A percentile compares a stretch with the other conserved stretches of the same genome.
Evolutionary conservation across 2,888 invertebrate genomes (phyloP).

Genomic region (Steromphala cineraria): DNA sequence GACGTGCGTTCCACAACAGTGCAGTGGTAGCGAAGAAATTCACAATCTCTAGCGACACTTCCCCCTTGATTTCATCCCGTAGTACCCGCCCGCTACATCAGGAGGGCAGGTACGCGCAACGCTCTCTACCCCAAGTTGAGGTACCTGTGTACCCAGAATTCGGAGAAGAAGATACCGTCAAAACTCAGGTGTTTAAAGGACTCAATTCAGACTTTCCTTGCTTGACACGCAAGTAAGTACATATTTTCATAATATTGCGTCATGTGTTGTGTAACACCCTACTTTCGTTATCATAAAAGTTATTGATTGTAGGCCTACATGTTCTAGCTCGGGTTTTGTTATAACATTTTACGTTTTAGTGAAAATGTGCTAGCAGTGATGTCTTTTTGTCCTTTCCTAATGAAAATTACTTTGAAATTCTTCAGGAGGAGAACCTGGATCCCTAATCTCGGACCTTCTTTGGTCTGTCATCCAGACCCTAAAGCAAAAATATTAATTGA

Average conservation of each 20-base stretch:
- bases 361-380: too few relatives aligned
- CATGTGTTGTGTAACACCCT: neutral
- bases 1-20: neutral
- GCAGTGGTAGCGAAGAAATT: neutral
- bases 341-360: too few relatives aligned
- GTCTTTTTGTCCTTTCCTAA: too few relatives aligned
- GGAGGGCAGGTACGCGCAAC: neutral
- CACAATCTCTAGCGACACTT: neutral
- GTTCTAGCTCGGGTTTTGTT: too few relatives aligned
- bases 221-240: slow-evolving; percentile 63
- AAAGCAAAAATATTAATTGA: too few relatives aligned
- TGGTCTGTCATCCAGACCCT: too few relatives aligned
- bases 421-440: too few relatives aligned
- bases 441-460: too few relatives aligned
- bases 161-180: neutral
- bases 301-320: too few relatives aligned
- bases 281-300: too few relatives aligned
- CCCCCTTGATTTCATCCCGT: neutral
- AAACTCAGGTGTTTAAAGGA: slow-evolving; percentile 53
- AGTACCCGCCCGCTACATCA: neutral
- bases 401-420: too few relatives aligned
- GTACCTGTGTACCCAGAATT: slow-evolving; percentile 43
- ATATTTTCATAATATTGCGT: neutral
- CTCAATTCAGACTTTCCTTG: slow-evolving; percentile 70
- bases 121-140: slow-evolving; percentile 45